These are phyloP conservation scores for Barnardius zonarius DNA, from an alignment of 2,113 vertebrate species.

Conservation along the genomic window DNA sequence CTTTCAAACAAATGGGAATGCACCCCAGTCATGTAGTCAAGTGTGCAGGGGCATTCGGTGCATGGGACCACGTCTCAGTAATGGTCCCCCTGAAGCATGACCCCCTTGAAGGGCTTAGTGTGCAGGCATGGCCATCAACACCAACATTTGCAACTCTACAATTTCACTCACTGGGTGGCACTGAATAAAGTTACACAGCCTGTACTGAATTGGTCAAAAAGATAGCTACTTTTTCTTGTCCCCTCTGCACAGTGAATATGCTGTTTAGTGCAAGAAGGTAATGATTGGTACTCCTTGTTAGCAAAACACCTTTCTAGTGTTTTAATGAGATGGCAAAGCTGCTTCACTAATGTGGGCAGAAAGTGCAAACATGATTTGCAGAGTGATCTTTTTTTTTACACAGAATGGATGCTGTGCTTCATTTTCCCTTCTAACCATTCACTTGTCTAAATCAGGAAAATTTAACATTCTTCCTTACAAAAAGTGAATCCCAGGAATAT, in stretches of 20 bases:
- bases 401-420: background rate
- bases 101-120: background rate
- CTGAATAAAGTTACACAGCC: background rate
- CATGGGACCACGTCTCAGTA: background rate
- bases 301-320: background rate
- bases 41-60: fast-evolving
- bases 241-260: background rate
- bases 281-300: background rate
- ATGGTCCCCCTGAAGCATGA: background rate
- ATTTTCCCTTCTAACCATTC: background rate
- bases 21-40: background rate
- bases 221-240: background rate
- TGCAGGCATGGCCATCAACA: background rate
- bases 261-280: background rate
- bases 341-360: background rate
- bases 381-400: background rate
- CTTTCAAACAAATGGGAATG: background rate
- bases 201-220: background rate
- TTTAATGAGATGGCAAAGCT: background rate
- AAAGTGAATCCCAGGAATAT: background rate
- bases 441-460: background rate
- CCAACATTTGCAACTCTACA: background rate
- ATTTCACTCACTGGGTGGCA: background rate
- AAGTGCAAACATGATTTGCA: background rate
- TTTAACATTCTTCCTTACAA: background rate